Evolutionary conservation across 2,888 invertebrate species (phyloP).

Genomic region (Eudemis profundana): DNA sequence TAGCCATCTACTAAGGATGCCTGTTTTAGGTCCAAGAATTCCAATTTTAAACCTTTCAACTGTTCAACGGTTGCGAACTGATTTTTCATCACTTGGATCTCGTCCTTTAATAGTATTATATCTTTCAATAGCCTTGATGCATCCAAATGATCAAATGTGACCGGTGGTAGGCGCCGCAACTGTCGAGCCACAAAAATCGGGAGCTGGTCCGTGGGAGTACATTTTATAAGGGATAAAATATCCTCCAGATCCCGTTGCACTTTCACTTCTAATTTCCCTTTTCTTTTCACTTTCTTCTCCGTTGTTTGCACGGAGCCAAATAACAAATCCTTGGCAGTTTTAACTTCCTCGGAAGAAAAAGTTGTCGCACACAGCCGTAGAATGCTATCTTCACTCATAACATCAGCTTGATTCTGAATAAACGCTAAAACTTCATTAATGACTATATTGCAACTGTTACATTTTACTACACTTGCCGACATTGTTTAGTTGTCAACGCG

Average conservation of each 20-base stretch:
- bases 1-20: not conserved
- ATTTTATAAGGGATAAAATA: not conserved
- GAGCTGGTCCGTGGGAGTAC: not conserved
- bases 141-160: conserved; percentile 8
- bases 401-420: not conserved
- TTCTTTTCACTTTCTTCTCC: conserved; percentile 1
- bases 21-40: not conserved
- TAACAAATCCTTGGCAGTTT: not conserved
- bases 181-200: conserved; percentile 1
- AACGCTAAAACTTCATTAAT: conserved; percentile 8
- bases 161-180: not conserved
- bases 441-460: conserved; percentile 7
- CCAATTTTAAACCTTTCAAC: too few relatives aligned
- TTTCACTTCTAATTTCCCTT: conserved; percentile 5
- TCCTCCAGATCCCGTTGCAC: conserved; percentile 4
- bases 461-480: conserved; percentile 4
- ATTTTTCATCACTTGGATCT: not conserved
- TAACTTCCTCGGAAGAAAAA: not conserved
- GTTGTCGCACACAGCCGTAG: not conserved
- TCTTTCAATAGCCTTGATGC: not conserved
- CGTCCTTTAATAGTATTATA: not conserved
- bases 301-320: not conserved
- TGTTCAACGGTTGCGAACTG: not conserved
- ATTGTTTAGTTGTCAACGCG: conserved; percentile 1
- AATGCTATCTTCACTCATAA: conserved; percentile 15